phyloP scores from a whole-genome alignment of 2,113 vertebrate genomes.

The Rhagologus leucostigma region DNA sequence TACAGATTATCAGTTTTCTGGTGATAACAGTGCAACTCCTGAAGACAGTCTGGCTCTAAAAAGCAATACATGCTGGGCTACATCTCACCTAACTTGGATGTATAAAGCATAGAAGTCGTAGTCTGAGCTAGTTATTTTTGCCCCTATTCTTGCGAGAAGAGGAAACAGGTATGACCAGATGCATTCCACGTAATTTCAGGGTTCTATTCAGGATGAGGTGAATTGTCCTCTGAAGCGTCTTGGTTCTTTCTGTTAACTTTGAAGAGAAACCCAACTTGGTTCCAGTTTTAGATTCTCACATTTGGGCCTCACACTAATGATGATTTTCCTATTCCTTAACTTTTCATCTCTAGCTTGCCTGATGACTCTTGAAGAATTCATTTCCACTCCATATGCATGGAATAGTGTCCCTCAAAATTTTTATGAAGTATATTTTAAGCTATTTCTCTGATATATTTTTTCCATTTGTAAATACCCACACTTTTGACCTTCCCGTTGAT shows the following conservation, averaged over 20 bases:
- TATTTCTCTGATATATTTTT: background rate
- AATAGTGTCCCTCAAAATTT: background rate
- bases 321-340: background rate
- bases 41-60: background rate
- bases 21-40: background rate
- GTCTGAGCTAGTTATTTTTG: background rate
- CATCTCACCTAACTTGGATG: background rate
- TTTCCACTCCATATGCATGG: background rate
- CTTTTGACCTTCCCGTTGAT: background rate
- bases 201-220: background rate
- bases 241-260: background rate
- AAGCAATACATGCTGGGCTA: background rate
- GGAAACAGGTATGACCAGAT: background rate
- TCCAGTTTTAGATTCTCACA: background rate
- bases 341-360: background rate
- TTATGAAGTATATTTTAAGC: background rate
- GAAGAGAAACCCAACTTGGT: background rate
- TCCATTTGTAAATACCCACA: background rate
- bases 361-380: background rate
- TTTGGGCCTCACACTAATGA: background rate
- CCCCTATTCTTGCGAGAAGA: background rate
- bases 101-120: background rate
- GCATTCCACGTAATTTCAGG: background rate
- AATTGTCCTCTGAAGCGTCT: background rate
- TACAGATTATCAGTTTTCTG: conserved; percentile 12